These are phyloP conservation scores for Sylvietta virens DNA, from an alignment of 2,113 vertebrate species.

Conservation along the genomic window DNA sequence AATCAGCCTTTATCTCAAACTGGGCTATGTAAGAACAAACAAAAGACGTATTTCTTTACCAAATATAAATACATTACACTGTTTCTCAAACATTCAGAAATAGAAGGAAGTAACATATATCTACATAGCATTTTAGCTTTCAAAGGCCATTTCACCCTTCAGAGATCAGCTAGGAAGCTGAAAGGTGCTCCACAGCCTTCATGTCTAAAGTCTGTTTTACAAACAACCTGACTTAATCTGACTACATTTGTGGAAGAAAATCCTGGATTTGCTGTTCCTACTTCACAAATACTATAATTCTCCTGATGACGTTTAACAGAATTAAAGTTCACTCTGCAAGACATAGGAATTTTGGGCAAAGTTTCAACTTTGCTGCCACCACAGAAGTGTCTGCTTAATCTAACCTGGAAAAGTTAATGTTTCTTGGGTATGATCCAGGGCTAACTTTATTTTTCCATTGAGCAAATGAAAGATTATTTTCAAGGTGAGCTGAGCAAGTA, in stretches of 20 bases:
- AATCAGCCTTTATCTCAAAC: not conserved
- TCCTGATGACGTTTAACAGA: not conserved
- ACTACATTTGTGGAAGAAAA: not conserved
- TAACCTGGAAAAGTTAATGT: slow-evolving; percentile 27
- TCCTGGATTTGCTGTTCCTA: not conserved
- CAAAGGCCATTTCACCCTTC: not conserved
- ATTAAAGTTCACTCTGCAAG: not conserved
- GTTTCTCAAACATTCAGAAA: not conserved
- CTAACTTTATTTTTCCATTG: not conserved
- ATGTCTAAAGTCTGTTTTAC: not conserved
- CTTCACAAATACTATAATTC: not conserved
- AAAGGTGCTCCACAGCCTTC: not conserved
- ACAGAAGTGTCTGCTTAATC: slow-evolving; percentile 22
- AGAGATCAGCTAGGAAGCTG: not conserved
- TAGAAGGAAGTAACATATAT: not conserved
- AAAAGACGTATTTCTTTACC: not conserved
- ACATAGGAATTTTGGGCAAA: slow-evolving; percentile 1
- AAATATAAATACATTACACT: not conserved
- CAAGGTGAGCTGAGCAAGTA: not conserved
- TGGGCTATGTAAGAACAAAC: not conserved
- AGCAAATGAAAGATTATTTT: slow-evolving; percentile 5
- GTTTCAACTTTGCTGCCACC: not conserved
- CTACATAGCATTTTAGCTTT: not conserved
- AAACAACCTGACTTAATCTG: not conserved
- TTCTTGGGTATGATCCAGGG: not conserved